phyloP scores from a whole-genome alignment of 1,140 invertebrate genomes.

The Cydia splendana region DNA sequence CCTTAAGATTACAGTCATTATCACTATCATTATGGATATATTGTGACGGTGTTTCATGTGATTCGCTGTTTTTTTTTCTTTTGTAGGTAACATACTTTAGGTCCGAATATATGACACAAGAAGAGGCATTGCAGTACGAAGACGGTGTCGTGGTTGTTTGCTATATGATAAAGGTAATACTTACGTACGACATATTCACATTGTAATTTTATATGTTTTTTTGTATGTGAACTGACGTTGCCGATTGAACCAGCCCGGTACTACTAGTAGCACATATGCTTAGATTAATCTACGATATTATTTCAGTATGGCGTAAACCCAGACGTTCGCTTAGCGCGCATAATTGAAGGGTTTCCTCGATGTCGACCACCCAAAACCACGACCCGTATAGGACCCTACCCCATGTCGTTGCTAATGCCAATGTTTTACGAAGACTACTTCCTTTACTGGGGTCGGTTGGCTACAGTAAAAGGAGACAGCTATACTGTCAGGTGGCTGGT shows the following conservation, averaged over 20 bases:
- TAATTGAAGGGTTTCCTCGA: slow-evolving; percentile 75
- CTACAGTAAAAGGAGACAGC: slow-evolving; percentile 48
- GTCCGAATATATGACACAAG: slow-evolving; percentile 80
- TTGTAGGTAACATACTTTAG: slow-evolving; percentile 70
- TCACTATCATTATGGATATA: too few species aligned
- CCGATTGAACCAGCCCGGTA: too few species aligned
- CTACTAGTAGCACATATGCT: too few species aligned
- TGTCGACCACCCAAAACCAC: slow-evolving; percentile 77
- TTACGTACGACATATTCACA: too few species aligned
- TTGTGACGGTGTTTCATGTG: too few species aligned
- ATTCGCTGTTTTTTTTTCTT: background rate
- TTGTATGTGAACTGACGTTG: too few species aligned
- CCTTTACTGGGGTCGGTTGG: slow-evolving; percentile 83
- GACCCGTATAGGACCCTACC: slow-evolving; percentile 73
- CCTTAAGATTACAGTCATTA: too few species aligned
- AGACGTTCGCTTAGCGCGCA: slow-evolving; percentile 74
- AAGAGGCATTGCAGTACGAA: slow-evolving; percentile 78
- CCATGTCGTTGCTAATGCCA: slow-evolving; percentile 78
- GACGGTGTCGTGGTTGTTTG: slow-evolving; percentile 81
- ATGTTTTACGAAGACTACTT: slow-evolving; percentile 83
- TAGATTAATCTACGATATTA: background rate
- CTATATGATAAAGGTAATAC: slow-evolving; percentile 79
- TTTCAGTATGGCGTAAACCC: slow-evolving; percentile 77
- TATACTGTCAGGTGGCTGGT: slow-evolving; percentile 61
- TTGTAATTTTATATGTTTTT: too few species aligned